These are phyloP conservation scores for Drosophila serrata DNA, from an alignment of 1,140 invertebrate species.

Conservation along the genomic window DNA sequence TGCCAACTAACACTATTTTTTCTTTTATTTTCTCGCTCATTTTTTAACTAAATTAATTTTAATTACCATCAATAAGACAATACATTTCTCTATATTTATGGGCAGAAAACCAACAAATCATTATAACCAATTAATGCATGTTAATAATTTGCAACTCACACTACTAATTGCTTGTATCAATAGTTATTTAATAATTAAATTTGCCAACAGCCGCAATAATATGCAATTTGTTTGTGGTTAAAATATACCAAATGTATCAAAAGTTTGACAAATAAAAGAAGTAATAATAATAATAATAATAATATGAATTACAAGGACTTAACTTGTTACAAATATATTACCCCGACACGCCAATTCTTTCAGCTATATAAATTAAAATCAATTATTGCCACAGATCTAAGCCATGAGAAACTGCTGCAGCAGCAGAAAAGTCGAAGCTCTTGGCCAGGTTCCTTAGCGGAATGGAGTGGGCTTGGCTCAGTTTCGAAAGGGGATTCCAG, in stretches of 20 bases:
- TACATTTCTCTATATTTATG: neutral
- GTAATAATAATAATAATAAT: too few relatives aligned
- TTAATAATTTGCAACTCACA: neutral
- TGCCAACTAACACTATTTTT: conserved; percentile 53
- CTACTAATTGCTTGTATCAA: neutral
- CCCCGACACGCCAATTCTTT: conserved; percentile 39
- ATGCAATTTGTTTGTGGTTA: neutral
- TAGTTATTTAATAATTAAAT: neutral
- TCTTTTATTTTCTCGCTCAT: conserved; percentile 35
- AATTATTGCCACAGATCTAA: conserved; percentile 82
- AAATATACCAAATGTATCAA: neutral
- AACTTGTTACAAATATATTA: conserved; percentile 1
- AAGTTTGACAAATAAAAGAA: neutral
- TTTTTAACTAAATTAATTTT: neutral
- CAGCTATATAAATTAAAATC: conserved; percentile 74
- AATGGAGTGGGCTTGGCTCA: conserved; percentile 23
- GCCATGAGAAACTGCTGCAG: conserved; percentile 64
- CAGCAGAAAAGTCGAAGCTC: neutral
- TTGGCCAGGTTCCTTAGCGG: conserved; percentile 12
- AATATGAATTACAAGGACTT: neutral
- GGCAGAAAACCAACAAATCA: neutral
- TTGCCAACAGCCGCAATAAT: neutral
- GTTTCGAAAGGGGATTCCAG: conserved; percentile 29
- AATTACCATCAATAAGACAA: neutral
- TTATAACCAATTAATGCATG: neutral